A percentile compares a stretch with the other conserved stretches of the same genome.
phyloP scores from a whole-genome alignment of 2,797 vertebrate genomes.

The Nasua narica region DNA sequence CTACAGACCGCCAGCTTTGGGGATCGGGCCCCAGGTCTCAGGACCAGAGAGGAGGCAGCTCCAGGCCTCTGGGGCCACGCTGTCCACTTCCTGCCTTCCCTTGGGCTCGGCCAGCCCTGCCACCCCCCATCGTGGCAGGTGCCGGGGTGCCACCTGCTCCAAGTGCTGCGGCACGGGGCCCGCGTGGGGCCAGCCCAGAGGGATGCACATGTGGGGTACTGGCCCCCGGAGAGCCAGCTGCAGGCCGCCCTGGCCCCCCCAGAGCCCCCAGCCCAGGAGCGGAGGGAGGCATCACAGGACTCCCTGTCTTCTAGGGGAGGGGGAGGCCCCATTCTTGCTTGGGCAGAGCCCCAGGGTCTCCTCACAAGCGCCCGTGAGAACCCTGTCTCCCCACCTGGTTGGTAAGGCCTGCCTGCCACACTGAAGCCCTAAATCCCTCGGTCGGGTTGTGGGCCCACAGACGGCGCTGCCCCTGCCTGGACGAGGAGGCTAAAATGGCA shows the following conservation, averaged over 20 bases:
- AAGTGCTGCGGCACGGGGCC: fast-evolving
- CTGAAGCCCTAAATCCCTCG: not conserved
- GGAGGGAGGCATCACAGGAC: not conserved
- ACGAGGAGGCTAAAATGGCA: not conserved
- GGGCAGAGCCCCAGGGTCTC: not conserved
- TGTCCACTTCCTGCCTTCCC: not conserved
- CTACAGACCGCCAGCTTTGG: no score
- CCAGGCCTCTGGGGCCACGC: fast-evolving
- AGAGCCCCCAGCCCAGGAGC: not conserved
- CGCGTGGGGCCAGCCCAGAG: no score
- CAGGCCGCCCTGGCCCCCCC: not conserved
- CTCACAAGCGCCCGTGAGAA: no score
- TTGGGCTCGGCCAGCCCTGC: not conserved
- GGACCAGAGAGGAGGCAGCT: not conserved
- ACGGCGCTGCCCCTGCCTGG: not conserved
- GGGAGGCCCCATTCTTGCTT: fast-evolving
- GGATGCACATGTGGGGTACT: fast-evolving
- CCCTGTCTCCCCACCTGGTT: not conserved
- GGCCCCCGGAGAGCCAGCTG: not conserved
- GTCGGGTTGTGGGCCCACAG: no score
- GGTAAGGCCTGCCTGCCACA: not conserved
- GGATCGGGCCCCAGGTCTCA: not conserved
- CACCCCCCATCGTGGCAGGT: fast-evolving
- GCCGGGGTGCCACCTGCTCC: fast-evolving
- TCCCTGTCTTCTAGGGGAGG: not conserved